Conservation (phyloP, 2,888 invertebrate species). For the Thecophora atra region DNA sequence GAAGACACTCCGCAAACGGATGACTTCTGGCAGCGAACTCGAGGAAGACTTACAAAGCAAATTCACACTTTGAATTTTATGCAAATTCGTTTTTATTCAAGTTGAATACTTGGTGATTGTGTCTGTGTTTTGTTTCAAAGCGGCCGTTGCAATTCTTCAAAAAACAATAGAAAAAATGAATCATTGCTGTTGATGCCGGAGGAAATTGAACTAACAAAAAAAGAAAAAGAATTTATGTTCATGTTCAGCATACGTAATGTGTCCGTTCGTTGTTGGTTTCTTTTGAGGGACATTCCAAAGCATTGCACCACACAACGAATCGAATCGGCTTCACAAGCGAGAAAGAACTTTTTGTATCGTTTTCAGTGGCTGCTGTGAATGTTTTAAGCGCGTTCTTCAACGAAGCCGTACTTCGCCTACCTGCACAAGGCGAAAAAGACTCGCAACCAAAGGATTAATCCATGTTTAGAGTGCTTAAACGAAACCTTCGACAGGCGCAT, state of each 20-base stretch:
- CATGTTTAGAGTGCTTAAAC: too few relatives aligned
- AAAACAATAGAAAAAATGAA: background rate
- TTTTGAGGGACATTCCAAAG: background rate
- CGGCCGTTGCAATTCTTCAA: background rate
- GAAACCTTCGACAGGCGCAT: too few relatives aligned
- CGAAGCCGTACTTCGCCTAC: conserved; percentile 16
- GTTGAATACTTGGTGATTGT: background rate
- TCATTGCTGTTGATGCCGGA: background rate
- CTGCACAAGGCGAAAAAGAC: conserved; percentile 8
- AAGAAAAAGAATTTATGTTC: background rate
- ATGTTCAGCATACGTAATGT: conserved; percentile 26
- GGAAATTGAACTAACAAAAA: conserved; percentile 8
- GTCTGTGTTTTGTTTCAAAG: background rate
- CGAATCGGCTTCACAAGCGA: background rate
- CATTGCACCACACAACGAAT: too few relatives aligned
- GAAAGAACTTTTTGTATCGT: conserved; percentile 29
- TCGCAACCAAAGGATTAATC: conserved; percentile 16
- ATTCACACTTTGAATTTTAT: conserved; percentile 21
- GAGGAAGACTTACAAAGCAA: background rate
- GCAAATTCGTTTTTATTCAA: conserved; percentile 6
- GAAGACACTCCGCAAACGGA: conserved; percentile 16
- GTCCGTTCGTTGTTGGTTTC: background rate
- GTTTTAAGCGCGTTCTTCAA: conserved; percentile 15
- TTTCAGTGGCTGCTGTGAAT: conserved; percentile 11
- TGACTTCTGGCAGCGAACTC: conserved; percentile 15